Conservation (phyloP, 2,888 invertebrate species). For the Ormyrus rosae region DNA sequence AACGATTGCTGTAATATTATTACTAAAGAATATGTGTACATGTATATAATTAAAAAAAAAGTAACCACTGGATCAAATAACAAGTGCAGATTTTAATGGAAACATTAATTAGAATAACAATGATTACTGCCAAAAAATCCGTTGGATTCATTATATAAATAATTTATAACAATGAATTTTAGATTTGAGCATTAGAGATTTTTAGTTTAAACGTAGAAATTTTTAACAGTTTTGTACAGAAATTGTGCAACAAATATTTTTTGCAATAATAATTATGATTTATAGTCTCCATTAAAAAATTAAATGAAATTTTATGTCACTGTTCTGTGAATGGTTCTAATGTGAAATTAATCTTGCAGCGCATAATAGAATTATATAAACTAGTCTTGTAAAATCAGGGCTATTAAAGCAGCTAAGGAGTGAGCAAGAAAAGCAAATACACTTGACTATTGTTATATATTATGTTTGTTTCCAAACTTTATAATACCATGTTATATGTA, state of each 20-base stretch:
- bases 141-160: slow-evolving; percentile 23
- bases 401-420: slow-evolving; percentile 41
- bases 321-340: slow-evolving; percentile 7
- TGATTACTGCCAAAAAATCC: slow-evolving; percentile 47
- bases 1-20: slow-evolving; percentile 49
- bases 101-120: slow-evolving; percentile 29
- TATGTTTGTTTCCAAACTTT: slow-evolving; percentile 57
- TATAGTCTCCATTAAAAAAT: background rate
- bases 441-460: slow-evolving; percentile 53
- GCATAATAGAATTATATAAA: slow-evolving; percentile 47
- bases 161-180: slow-evolving; percentile 7
- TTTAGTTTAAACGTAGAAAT: no score
- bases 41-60: slow-evolving; percentile 52
- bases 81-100: slow-evolving; percentile 35
- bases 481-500: slow-evolving; percentile 56
- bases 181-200: no score
- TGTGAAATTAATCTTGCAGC: slow-evolving; percentile 31
- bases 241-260: no score
- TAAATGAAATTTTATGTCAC: no score
- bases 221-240: no score
- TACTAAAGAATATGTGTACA: slow-evolving; percentile 52
- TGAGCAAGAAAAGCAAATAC: slow-evolving; percentile 38
- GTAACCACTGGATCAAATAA: slow-evolving; percentile 40
- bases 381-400: slow-evolving; percentile 50
- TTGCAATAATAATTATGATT: slow-evolving; percentile 1